Evolutionary conservation across 2,113 vertebrate genomes (phyloP), one percentile per base, ranked within the genome.

Genomic region (Lasiurus cinereus): DNA sequence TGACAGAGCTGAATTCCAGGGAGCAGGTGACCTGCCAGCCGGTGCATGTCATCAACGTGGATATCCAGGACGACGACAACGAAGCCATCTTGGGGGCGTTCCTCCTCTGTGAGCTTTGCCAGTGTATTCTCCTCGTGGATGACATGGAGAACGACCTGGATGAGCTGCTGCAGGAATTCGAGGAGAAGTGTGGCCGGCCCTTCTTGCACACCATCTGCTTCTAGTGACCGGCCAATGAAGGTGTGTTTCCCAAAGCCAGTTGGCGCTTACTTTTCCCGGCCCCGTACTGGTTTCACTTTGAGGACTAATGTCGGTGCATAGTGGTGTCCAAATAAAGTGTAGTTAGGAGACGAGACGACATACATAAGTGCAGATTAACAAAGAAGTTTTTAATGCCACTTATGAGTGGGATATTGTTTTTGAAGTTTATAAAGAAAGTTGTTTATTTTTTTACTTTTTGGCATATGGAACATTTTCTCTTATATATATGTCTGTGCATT

Each of bases 101-200:
- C 97, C 98, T 99, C 33, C 99, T 99, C 98, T 99, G 99, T 87
- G 99, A 99, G 95, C 99, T 99, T 89, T 99, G 99, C 98, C 99
- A 99, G 94, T 99, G 98, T 29, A 52, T 99, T 95, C 99, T 99
- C 98, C 99, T 99, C 98, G 99, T 99, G 0, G 99, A 99, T 56
- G 99, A 99, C 96, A 99, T 99, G 99, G 99, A 99, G 97, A 99
- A 99, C 11, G 99, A 99, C 97, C 99, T 99, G 1, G 99, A 99
- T 1, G 99, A 99, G 96, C 99, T 99, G 80, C 98, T 99, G 94
- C 99, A 99, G 96, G 99, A 99, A 97, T 99, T 99, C n/a, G 99
- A 99, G 97, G 99, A 99, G 91, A 99, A 99, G 98, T 99, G 99
- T 76, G 99, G 99, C 96, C 98, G 99, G 96, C 98, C 99, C 97